Base-by-base conservation (phyloP, 2,797 vertebrate genomes). In the Ibycter americanus region DNA sequence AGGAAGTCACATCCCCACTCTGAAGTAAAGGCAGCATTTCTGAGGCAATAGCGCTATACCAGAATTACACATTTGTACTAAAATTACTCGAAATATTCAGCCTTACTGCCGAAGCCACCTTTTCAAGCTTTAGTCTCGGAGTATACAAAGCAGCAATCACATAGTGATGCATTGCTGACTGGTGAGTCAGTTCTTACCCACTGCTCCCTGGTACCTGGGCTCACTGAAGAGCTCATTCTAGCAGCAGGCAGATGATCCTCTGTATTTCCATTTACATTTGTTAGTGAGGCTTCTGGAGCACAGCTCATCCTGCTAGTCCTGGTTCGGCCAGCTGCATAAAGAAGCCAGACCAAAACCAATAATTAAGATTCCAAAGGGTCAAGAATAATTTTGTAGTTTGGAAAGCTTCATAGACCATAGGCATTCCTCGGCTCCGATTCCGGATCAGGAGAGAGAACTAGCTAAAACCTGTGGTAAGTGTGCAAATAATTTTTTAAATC, bases 281-380 rank as follows among this genome's bases (percentile, higher is more conserved):
- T 44, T 78, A 97, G 55, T n/a, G 93, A 93, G 67, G 76, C 59
- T 87, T 98, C 98, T 87, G 98, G 97, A 87, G 63, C 85, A 96
- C 97, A 83, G 55, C 95, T 97, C 1, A 97, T 97, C 94, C 98
- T 98, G 29, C 98, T 98, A 67, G 87, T 67, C 97, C 98, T 98
- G 90, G 98, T 87, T 85, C 96, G 98, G 73, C 63, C 96, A 62
- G 96, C 97, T 98, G 98, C 97, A 78, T 97, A 85, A 74, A 95
- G 95, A 63, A 96, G 94, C 62, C 76, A 90, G 91, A 77, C 59
- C 84, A 96, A 63, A 94, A 34, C 55, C 38, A 93, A 12, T 63
- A 32, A 89, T 89, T 82, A 90, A 90, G 16, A 74, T 19, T 11
- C 12, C 66, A 91, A 78, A 87, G 29, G 29, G 62, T 49, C 29